Base-by-base conservation (phyloP, 30 jellyfish, hydroid and myxozoan genomes). In the Aurelia sp. region DNA sequence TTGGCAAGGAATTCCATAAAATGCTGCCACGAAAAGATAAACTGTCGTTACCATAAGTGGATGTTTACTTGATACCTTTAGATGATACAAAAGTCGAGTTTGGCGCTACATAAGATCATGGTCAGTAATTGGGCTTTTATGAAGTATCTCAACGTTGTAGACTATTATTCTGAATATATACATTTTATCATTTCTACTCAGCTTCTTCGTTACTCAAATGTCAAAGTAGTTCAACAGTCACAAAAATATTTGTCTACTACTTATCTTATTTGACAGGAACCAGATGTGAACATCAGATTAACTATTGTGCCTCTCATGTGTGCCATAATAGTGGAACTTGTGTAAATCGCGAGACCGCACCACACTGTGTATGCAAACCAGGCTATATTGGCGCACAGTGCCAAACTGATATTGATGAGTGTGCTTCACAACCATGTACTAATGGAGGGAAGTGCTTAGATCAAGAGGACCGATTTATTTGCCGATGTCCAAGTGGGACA, bases 321-420 rank as follows among this genome's bases (percentile, higher is more conserved):
- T 89, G 97, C 78, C 77, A 57, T 22, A 89, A 89, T 51, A 90
- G 97, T 11, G 97, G 91, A 22, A 84, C 97, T n/a, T 82, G 97
- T 55, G 41, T 90, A 80, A 76, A 90, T 65, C 79, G 22, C 21
- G 64, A 33, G 31, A 51, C 68, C 16, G 91, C 74, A 19, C 86
- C 97, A 47, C 23, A 30, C 16, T 84, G 95, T 75, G 72, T 86
- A 4, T 92, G 95, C 59, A 74, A 77, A 20, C 95, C 95, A 10
- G 98, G 95, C 18, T 92, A 86, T 78, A 23, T 22, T 35, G 98
- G 98, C 48, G 48, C 51, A 44, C 57, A 74, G 2, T 92, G 98
- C 69, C 82, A 92, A 50, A 62, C 15, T 19, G 92, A 86, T 33
- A 66, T 80, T 8, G 59, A 92, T 82, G 95, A 86, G 35, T 92